Evolutionary conservation across 2,797 vertebrate species (phyloP).

Genomic region (Corythornis leucogaster): DNA sequence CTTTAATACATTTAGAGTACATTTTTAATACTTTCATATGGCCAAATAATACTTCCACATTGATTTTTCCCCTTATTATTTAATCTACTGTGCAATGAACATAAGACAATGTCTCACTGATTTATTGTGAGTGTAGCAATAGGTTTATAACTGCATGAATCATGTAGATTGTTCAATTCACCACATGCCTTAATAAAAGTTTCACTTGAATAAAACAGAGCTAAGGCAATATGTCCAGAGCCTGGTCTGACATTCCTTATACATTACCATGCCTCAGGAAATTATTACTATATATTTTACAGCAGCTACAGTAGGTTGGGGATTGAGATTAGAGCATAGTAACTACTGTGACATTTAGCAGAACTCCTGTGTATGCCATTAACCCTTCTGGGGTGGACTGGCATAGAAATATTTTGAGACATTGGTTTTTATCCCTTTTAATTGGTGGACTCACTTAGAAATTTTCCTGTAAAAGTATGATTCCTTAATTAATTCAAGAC

Average conservation of each 20-base stretch:
- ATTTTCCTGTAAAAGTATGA: not conserved
- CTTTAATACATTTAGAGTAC: constrained; percentile 67
- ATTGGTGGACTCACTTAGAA: not conserved
- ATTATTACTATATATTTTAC: constrained; percentile 89
- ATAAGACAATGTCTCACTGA: constrained; percentile 78
- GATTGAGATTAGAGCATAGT: constrained; percentile 85
- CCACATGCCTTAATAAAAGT: constrained; percentile 88
- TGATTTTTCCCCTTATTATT: constrained; percentile 75
- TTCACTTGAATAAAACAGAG: constrained; percentile 86
- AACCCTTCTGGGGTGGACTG: constrained; percentile 66
- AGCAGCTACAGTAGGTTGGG: constrained; percentile 82
- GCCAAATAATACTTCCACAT: constrained; percentile 77
- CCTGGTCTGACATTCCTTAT: constrained; percentile 84
- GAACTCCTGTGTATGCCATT: constrained; percentile 77
- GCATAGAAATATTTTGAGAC: constrained; percentile 10
- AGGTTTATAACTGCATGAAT: constrained; percentile 83
- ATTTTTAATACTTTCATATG: constrained; percentile 78
- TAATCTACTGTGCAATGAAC: constrained; percentile 73
- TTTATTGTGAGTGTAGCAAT: constrained; percentile 82
- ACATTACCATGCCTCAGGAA: constrained; percentile 86
- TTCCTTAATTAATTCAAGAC: not conserved
- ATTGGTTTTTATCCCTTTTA: not conserved
- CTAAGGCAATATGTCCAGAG: constrained; percentile 83
- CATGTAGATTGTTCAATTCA: constrained; percentile 83
- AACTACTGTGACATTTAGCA: constrained; percentile 86